Conservation (phyloP, 2,113 vertebrate species). For the Syrrhaptes paradoxus region DNA sequence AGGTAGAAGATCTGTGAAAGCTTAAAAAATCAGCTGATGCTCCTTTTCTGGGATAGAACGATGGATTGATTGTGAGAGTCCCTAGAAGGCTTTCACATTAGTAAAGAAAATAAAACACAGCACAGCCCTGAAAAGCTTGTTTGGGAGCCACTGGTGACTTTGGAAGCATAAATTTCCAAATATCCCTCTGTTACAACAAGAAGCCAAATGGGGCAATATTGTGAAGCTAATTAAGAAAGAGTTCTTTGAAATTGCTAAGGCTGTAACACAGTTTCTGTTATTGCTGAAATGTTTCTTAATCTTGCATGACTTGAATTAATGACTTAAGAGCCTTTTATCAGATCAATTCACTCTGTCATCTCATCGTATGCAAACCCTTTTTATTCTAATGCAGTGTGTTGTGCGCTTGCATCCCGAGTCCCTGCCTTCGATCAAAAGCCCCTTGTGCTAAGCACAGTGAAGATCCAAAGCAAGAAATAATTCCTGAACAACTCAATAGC, state of each 20-base stretch:
- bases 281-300: constrained; percentile 29
- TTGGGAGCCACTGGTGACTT: neutral
- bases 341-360: neutral
- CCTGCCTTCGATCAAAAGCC: neutral
- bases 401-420: neutral
- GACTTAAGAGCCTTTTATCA: constrained; percentile 16
- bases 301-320: constrained; percentile 27
- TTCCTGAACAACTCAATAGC: neutral
- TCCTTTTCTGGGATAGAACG: neutral
- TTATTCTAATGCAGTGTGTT: neutral
- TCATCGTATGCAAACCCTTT: neutral
- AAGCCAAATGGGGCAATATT: neutral
- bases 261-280: neutral
- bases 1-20: neutral
- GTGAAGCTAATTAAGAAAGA: constrained; percentile 9
- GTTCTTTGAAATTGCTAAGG: neutral
- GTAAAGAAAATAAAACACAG: neutral
- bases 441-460: neutral
- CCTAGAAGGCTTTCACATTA: neutral
- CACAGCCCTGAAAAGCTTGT: neutral
- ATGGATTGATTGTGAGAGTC: neutral
- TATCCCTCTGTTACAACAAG: neutral
- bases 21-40: neutral
- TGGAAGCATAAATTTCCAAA: neutral
- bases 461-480: neutral